These are phyloP conservation scores for Melanostoma mellinum DNA, from an alignment of 2,888 invertebrate species.

Conservation along the genomic window DNA sequence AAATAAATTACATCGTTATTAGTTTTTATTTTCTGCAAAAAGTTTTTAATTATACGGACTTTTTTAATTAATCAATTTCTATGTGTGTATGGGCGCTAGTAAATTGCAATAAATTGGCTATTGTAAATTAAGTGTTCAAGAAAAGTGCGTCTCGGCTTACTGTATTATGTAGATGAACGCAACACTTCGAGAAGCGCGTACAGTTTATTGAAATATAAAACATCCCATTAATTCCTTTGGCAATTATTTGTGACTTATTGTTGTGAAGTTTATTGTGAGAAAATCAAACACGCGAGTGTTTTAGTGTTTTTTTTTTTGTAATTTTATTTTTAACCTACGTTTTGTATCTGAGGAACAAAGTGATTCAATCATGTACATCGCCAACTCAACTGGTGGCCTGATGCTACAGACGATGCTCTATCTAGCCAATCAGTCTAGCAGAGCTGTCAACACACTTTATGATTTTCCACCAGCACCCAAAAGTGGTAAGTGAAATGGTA, in stretches of 20 bases:
- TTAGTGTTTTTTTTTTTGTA: constrained; percentile 20
- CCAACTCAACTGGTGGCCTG: constrained; percentile 80
- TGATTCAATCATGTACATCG: constrained; percentile 77
- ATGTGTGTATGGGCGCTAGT: constrained; percentile 46
- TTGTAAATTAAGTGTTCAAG: not conserved
- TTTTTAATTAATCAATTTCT: constrained; percentile 54
- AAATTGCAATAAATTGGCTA: constrained; percentile 58
- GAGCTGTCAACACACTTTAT: constrained; percentile 79
- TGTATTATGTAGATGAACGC: constrained; percentile 3
- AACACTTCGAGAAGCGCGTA: not conserved
- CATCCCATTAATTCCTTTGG: too few relatives aligned
- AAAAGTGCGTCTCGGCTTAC: not conserved
- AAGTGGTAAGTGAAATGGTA: constrained; percentile 78
- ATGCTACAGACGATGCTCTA: constrained; percentile 82
- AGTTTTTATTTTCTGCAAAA: constrained; percentile 8
- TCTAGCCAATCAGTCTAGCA: constrained; percentile 81
- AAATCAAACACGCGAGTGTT: constrained; percentile 17
- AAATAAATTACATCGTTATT: not conserved
- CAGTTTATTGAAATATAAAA: too few relatives aligned
- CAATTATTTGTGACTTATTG: too few relatives aligned
- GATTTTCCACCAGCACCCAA: constrained; percentile 80
- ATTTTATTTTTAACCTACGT: too few relatives aligned
- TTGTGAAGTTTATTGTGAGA: too few relatives aligned
- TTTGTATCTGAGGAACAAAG: not conserved
- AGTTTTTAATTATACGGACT: constrained; percentile 23